These are phyloP conservation scores for Zapornia atra DNA, from an alignment of 2,113 vertebrate species.

Conservation along the genomic window DNA sequence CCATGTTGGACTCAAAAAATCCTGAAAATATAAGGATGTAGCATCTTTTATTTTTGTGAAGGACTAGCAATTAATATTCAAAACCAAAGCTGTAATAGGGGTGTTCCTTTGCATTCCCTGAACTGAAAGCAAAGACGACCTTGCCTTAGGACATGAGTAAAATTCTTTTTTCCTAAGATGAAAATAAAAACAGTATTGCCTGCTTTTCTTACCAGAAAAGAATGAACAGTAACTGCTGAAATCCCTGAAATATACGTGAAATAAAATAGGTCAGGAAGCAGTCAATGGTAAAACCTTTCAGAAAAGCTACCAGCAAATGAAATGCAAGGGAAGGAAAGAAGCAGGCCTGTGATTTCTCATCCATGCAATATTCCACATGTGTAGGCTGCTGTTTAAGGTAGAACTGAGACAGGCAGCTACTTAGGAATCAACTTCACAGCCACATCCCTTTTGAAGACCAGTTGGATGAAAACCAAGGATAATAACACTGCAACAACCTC, in stretches of 20 bases:
- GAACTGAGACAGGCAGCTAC: not conserved
- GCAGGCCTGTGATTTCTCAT: constrained; percentile 5
- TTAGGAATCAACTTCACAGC: not conserved
- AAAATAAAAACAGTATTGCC: constrained; percentile 2
- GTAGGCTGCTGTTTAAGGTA: constrained; percentile 13
- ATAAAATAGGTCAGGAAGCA: constrained; percentile 41
- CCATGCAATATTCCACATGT: not conserved
- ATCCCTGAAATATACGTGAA: not conserved
- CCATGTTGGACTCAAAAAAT: not conserved
- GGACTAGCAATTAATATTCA: not conserved
- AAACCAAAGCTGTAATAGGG: not conserved
- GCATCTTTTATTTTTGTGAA: not conserved
- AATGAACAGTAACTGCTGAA: constrained; percentile 5
- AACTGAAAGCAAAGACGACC: not conserved
- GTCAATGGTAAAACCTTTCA: constrained; percentile 12
- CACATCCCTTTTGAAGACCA: not conserved
- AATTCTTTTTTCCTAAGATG: not conserved
- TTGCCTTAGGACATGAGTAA: not conserved
- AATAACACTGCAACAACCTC: not conserved
- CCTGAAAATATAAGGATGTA: not conserved
- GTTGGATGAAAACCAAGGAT: not conserved
- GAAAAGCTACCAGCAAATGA: constrained; percentile 24
- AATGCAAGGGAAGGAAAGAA: not conserved
- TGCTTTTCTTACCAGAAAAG: not conserved
- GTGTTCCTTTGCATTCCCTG: not conserved